Evolutionary conservation across 2,888 invertebrate species (phyloP), one percentile per base, ranked within the genome.

Genomic region (Crematogaster levior): DNA sequence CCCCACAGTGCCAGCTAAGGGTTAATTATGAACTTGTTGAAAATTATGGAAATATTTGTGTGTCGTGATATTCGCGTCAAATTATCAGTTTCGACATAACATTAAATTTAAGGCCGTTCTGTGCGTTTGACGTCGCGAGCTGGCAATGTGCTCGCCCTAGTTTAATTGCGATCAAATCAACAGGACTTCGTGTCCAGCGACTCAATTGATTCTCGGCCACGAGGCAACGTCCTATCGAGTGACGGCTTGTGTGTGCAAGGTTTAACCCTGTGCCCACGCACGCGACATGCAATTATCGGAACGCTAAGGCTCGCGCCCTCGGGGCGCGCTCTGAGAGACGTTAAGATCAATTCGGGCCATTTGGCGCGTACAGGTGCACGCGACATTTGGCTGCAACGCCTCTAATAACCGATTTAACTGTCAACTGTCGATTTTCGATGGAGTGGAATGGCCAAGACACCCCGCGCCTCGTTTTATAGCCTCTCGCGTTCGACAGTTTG

Each of bases 261-360:
- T 88, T 86, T 58, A 56, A 77, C 15, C 60, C 34, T 66, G 70
- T 46, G 61, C 81, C 72, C 43, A 70, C 77, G 70, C 81, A 81
- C 79, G 68, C 80, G 73, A 72, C 77, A 34, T 79, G 73, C 84
- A 81, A 86, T 87, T 84, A 87, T 80, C 75, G 65, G 48, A 77
- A 24, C 72, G 40, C 75, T 63, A 40, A 70, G 77, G 72, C 82
- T 63, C 21, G 27, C 56, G 24, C 18, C 63, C 82, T 48, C 74
- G 12, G 43, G 65, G 66, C 63, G 40, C 60, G 65, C 75, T 30
- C 40, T 0, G 27, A 56, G 79, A 77, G 58, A 77, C 75, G 83
- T 85, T 85, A 88, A 84, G 84, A 80, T 84, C 85, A 85, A 88
- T 75, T 81, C 81, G 61, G 83, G 21, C 43, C 66, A 74, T 83